Percentiles rank a stretch among this genome's conserved stretches.
Conservation (phyloP, 2,113 vertebrate species). For the Bucco capensis region DNA sequence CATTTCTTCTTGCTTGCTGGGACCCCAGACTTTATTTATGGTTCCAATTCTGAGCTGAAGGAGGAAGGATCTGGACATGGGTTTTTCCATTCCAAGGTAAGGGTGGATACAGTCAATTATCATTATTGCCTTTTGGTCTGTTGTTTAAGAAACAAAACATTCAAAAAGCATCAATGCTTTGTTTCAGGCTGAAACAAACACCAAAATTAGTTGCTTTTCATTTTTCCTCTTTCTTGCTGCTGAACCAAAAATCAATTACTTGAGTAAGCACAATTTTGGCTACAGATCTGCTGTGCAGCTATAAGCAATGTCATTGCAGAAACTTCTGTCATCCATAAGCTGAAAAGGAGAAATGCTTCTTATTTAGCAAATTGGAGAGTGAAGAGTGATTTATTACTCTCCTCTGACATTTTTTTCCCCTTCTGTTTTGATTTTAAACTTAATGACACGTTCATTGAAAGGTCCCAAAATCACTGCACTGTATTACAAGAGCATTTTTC, state of each 20-base stretch:
- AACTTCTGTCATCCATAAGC: background rate
- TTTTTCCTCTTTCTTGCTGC: background rate
- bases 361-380: background rate
- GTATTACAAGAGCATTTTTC: background rate
- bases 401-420: fast-evolving
- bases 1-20: background rate
- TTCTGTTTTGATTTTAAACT: background rate
- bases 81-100: background rate
- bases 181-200: background rate
- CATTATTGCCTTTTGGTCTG: background rate
- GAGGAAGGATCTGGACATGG: background rate
- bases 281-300: background rate
- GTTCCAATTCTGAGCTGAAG: background rate
- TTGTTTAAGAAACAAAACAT: background rate
- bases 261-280: background rate
- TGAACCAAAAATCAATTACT: background rate
- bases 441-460: background rate
- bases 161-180: background rate
- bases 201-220: background rate
- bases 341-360: background rate
- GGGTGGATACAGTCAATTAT: background rate
- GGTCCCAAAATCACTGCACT: background rate
- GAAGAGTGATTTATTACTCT: background rate
- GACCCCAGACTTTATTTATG: background rate
- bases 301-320: background rate